Percentiles rank a stretch among this genome's conserved stretches.
phyloP scores from a whole-genome alignment of 2,888 invertebrate species.

The Nemotelus pantherinus region DNA sequence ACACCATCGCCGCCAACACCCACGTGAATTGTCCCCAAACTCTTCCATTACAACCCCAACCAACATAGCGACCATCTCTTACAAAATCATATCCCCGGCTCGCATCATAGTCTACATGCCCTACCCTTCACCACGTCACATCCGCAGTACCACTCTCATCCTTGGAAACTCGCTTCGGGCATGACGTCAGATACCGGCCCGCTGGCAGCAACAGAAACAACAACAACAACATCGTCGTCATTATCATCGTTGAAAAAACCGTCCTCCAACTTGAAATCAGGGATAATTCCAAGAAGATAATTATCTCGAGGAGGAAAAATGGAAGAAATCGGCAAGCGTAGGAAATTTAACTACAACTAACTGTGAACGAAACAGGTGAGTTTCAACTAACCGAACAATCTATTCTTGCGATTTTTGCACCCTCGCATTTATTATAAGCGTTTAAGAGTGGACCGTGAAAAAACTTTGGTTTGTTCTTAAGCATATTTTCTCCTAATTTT shows the following conservation, averaged over 20 bases:
- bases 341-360: conserved; percentile 56
- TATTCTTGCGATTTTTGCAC: too few species aligned
- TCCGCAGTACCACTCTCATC: conserved; percentile 27
- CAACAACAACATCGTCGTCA: conserved; percentile 53
- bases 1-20: conserved; percentile 47
- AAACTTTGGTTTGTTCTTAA: too few species aligned
- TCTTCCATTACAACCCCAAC: conserved; percentile 61
- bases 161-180: conserved; percentile 45
- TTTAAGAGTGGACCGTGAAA: too few species aligned
- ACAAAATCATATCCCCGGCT: conserved; percentile 50
- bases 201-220: conserved; percentile 36
- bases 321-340: conserved; percentile 56
- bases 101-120: conserved; percentile 40
- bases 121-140: conserved; percentile 22
- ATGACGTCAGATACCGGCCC: conserved; percentile 44
- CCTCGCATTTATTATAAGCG: too few species aligned
- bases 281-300: conserved; percentile 64
- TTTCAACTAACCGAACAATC: background rate
- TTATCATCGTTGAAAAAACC: conserved; percentile 54
- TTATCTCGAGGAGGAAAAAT: conserved; percentile 63
- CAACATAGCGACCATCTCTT: conserved; percentile 50
- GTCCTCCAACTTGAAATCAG: conserved; percentile 58
- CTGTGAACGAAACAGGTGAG: conserved; percentile 52
- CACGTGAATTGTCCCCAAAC: conserved; percentile 58
- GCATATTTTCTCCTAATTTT: too few species aligned